Evolutionary conservation across 2,797 vertebrate genomes (phyloP), one percentile per base, ranked within the genome.

Genomic region (Halcyon smyrnensis): DNA sequence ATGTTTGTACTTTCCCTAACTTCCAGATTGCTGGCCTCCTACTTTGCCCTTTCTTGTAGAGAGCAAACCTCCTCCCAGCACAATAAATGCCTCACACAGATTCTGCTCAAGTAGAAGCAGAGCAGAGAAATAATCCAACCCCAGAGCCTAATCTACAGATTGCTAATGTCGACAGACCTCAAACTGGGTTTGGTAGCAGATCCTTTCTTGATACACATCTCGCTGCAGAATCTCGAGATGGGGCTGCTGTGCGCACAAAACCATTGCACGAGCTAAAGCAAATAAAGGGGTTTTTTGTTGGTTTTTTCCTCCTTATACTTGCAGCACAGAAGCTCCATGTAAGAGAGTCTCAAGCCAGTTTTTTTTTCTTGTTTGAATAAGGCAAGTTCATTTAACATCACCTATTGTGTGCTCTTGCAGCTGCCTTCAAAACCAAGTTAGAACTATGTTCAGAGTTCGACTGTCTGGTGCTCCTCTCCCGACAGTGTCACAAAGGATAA

Each of bases 311-410:
- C 27, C 16, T 76, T 62, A 53, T 67, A 56, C 63, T 63, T 77
- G 36, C 41, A 78, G 20, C 39, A 24, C 39, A 89, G 74, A 53
- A 92, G 25, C 68, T 83, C 56, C 19, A 9, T 0, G 0, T 54
- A 45, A 76, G 50, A 71, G 16, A 82, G 34, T 11, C 60, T 51
- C 36, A 11, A 83, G 56, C 34, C 79, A 34, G 19, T n/a, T 80
- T 74, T 83, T 93, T 93, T 56, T 83, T 28, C 53, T 57, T 64
- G 43, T 48, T 86, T 74, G 41, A 77, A 24, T 32, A 88, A 85
- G 51, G 73, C 60, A 18, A 45, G 53, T 74, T 85, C 60, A 30
- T 59, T 48, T 67, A 56, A 51, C 6, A 4, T 71, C 74, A 50
- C 37, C 4, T 16, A 5, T 13, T 64, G 36, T 41, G 45, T 45